A percentile compares a stretch with the other conserved stretches of the same genome.
phyloP scores from a whole-genome alignment of 2,797 vertebrate species.

The Sciurus carolinensis region DNA sequence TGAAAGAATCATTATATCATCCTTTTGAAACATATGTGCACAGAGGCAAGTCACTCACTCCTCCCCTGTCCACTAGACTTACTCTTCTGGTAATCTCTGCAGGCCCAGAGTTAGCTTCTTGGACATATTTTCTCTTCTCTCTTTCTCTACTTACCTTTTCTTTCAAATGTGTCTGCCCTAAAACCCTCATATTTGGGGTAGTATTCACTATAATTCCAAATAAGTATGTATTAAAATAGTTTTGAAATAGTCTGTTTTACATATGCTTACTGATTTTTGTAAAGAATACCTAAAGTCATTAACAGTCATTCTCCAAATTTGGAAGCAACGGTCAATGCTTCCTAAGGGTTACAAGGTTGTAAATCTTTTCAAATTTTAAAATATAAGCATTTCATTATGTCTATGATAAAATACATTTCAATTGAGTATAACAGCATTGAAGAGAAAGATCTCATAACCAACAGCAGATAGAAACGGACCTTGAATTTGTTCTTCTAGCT shows the following conservation, averaged over 20 bases:
- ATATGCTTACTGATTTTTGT: not conserved
- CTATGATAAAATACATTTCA: not conserved
- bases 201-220: not conserved
- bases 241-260: not conserved
- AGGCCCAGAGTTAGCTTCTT: not conserved
- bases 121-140: not conserved
- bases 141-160: not conserved
- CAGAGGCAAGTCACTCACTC: not conserved
- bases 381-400: not conserved
- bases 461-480: not conserved
- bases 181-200: not conserved
- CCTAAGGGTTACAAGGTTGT: not conserved
- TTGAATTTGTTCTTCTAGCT: not conserved
- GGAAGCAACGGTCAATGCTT: not conserved
- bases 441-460: not conserved
- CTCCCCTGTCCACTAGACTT: not conserved
- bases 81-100: not conserved
- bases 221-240: not conserved
- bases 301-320: not conserved
- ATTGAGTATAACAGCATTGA: not conserved
- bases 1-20: not conserved
- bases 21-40: not conserved
- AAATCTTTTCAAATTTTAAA: not conserved
- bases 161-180: not conserved
- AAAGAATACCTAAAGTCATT: not conserved